Evolutionary conservation across 2,797 vertebrate species (phyloP).

Genomic region (Catharus ustulatus): DNA sequence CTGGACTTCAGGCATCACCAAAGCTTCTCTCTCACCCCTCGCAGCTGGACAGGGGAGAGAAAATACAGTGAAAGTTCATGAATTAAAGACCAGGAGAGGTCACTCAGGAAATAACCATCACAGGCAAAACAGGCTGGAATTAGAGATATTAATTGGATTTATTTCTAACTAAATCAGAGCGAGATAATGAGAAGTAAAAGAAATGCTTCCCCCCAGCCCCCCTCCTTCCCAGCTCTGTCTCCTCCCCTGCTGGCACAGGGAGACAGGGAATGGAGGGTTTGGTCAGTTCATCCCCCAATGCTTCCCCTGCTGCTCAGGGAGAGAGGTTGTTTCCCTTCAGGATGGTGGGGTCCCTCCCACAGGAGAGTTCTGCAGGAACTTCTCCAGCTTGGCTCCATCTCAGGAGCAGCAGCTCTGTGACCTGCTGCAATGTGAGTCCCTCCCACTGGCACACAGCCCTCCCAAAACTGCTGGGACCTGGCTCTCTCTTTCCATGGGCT

Average conservation of each 20-base stretch:
- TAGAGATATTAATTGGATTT: neutral
- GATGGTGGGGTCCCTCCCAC: neutral
- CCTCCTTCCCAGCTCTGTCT: neutral
- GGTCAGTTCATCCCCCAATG: neutral
- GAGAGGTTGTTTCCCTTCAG: neutral
- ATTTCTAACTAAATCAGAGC: neutral
- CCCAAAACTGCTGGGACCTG: neutral
- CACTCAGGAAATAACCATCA: neutral
- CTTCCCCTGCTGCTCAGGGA: neutral
- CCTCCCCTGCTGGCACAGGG: neutral
- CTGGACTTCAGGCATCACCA: neutral
- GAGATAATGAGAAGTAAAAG: neutral
- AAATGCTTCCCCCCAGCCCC: neutral
- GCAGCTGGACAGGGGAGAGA: neutral
- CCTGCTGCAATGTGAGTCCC: neutral
- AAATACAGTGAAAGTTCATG: neutral
- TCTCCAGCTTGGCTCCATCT: neutral
- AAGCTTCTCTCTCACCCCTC: neutral
- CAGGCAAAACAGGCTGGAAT: neutral
- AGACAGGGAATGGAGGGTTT: neutral
- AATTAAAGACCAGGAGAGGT: neutral
- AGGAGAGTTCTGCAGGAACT: neutral
- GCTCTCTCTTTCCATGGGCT: no score
- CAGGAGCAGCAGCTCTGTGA: neutral
- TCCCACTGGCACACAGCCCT: neutral